Evolutionary conservation across 2,888 invertebrate species (phyloP), one percentile per base, ranked within the genome.

Genomic region (Aricia artaxerxes): DNA sequence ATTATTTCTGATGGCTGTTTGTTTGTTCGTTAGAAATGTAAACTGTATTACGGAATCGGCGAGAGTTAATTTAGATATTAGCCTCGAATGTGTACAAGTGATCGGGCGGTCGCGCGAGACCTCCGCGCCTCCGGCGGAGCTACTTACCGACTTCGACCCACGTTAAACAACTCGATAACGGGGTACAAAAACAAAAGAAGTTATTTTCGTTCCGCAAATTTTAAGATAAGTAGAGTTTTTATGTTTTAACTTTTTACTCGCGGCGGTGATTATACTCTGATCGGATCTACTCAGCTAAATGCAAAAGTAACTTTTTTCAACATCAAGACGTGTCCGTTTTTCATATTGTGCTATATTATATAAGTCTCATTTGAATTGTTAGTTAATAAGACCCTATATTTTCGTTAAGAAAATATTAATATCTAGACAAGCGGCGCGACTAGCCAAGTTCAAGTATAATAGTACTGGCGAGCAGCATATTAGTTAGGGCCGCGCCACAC

Each of bases 1-100:
- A 69, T 69, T 69, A 69, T 16, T 69, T 38, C 35, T 69, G 2
- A 69, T 69, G 13, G 69, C 6, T 69, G 69, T 69, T 69, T 69
- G 69, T 69, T 38, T 38, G 35, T 64, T 31, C n/a, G 61, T 69
- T 64, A 64, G 64, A 38, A 38, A 69, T 16, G 69, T 38, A 69
- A 69, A 35, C 64, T 35, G 11, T 69, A 35, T 38, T 16, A 11
- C 1, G 57, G 16, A 69, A 31, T 31, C 1, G 1, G 31, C 2
- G 3, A 64, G 31, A 31, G 64, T 31, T 64, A 31, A 38, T 69
- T 69, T 35, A 4, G 69, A 35, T 69, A 69, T 69, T 38, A 35
- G 38, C 16, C 38, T 69, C 1, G 16, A 35, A 69, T 69, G 35
- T 69, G 69, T 69, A 24, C 24, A 69, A 16, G 6, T 35, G 1